phyloP scores from a whole-genome alignment of 2,113 vertebrate genomes.

The Phrynosoma blainvillii region DNA sequence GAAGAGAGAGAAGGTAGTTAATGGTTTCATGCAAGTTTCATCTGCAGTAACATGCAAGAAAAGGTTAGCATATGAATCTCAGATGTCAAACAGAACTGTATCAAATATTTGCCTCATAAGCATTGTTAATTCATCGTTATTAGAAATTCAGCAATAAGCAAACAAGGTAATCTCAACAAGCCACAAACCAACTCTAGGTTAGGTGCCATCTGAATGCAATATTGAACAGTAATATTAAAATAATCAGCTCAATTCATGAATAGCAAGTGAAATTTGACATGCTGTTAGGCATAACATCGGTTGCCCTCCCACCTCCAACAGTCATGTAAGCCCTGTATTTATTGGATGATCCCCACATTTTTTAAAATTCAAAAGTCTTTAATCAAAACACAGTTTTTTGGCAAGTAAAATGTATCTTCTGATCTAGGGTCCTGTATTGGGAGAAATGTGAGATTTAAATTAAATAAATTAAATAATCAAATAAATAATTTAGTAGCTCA shows the following conservation, averaged over 20 bases:
- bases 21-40: constrained; percentile 82
- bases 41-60: constrained; percentile 75
- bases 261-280: background rate
- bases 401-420: background rate
- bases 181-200: constrained; percentile 48
- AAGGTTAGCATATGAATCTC: constrained; percentile 60
- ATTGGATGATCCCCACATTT: background rate
- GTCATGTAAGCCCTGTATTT: background rate
- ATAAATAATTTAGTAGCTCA: background rate
- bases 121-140: constrained; percentile 48
- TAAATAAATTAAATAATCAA: too few relatives aligned
- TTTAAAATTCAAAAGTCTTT: background rate
- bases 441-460: too few relatives aligned
- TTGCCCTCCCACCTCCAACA: background rate
- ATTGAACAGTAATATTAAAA: background rate
- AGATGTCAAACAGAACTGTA: constrained; percentile 46
- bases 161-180: constrained; percentile 13
- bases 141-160: constrained; percentile 47
- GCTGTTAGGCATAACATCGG: background rate
- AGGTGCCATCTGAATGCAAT: background rate
- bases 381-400: background rate
- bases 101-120: constrained; percentile 22
- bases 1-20: constrained; percentile 85
- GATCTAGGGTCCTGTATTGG: too few relatives aligned
- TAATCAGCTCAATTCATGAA: background rate